These are phyloP conservation scores for Drosophila anomelani DNA, from an alignment of 2,888 invertebrate genomes.

Conservation along the genomic window DNA sequence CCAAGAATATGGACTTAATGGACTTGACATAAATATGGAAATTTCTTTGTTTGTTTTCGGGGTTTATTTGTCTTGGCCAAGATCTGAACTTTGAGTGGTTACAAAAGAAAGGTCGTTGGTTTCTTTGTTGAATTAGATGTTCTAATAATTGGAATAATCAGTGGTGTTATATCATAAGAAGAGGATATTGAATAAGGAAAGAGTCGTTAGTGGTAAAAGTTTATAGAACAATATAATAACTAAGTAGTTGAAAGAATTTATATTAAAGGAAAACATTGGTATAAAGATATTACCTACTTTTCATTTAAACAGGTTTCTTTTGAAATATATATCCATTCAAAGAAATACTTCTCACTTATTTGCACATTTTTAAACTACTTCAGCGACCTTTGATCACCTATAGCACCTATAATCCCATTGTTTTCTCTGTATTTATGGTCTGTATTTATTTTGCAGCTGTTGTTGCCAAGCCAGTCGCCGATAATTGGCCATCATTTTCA, in stretches of 20 bases:
- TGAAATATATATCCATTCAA: not conserved
- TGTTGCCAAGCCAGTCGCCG: slow-evolving; percentile 32
- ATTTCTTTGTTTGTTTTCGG: slow-evolving; percentile 54
- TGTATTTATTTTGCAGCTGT: slow-evolving; percentile 27
- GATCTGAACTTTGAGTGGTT: slow-evolving; percentile 15
- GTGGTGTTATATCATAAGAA: slow-evolving; percentile 11
- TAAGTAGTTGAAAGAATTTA: no score
- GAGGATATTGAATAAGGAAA: not conserved
- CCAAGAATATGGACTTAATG: slow-evolving; percentile 54
- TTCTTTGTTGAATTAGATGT: slow-evolving; percentile 21
- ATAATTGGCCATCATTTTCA: slow-evolving; percentile 51
- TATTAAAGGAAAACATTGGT: not conserved
- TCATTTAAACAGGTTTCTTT: not conserved
- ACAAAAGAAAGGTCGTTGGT: slow-evolving; percentile 29
- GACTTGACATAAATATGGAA: slow-evolving; percentile 70
- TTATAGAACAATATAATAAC: no score
- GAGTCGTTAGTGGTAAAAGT: no score
- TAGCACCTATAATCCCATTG: not conserved
- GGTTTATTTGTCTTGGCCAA: slow-evolving; percentile 26
- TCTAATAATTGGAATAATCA: slow-evolving; percentile 14
- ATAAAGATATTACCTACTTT: not conserved
- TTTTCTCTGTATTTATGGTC: slow-evolving; percentile 17
- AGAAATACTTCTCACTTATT: not conserved
- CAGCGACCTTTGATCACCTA: not conserved
- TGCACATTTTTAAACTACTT: not conserved